Evolutionary conservation across 1,140 invertebrate species (phyloP), one percentile per base, ranked within the genome.

Genomic region (Aphaenogaster ashmeadi): DNA sequence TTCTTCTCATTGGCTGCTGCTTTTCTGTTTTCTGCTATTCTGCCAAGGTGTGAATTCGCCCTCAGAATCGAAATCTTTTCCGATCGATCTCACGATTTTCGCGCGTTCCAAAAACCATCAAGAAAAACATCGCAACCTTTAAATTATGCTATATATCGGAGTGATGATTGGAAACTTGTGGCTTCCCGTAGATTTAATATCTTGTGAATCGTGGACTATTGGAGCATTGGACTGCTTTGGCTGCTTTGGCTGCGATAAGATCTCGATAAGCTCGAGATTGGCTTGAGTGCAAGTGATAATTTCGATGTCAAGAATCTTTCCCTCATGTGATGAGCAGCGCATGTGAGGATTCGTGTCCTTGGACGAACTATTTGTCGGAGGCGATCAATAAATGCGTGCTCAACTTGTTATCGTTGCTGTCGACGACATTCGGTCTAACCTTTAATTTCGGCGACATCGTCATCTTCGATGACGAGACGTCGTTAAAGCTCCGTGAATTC

Each of bases 311-410:
- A 60, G 52, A 77, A 54, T 27, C 5, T 21, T 80, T 88, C 21
- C 50, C 33, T 67, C 75, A 86, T 91, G 93, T 94, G 85, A 94
- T 94, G 93, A 94, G 91, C 87, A 92, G 87, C 67, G 50, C 80
- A 90, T 91, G 92, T 86, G 92, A 94, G 90, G 92, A 90, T 89
- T 89, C 87, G 74, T 92, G 91, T 86, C 69, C 92, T 91, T 95
- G 93, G 94, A 93, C 88, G 84, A 93, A 89, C 71, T 92, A 91
- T 91, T 77, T 95, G 62, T 64, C 92, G 74, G 94, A 94, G 90
- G 93, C 92, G 80, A 91, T 94, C 86, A 91, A 92, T 91, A 92
- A 90, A 86, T 88, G 93, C 21, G 85, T 87, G 38, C 90, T 88
- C 91, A 92, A 89, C 62, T 75, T 94, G 88, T 69, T 87, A 15